A percentile compares a stretch with the other conserved stretches of the same genome.
Evolutionary conservation across 2,113 vertebrate species (phyloP).

Genomic region (Herpailurus yagouaroundi): DNA sequence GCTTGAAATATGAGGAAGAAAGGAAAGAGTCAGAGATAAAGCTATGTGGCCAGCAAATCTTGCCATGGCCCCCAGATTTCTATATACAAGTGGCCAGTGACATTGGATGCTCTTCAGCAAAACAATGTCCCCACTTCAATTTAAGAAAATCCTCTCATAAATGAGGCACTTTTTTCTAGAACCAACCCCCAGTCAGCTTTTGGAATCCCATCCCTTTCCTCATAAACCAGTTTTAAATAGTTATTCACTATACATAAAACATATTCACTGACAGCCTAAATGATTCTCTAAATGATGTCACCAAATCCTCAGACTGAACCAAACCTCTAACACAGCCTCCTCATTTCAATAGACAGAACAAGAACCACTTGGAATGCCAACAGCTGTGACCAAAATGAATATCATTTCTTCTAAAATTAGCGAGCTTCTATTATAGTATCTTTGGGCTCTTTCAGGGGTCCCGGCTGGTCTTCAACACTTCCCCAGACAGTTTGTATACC

Average conservation of each 20-base stretch:
- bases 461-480: neutral
- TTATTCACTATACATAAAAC: slow-evolving; percentile 30
- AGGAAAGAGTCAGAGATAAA: neutral
- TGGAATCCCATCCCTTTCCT: neutral
- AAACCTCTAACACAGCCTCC: neutral
- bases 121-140: neutral
- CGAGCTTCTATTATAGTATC: neutral
- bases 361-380: slow-evolving; percentile 58
- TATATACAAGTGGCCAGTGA: neutral
- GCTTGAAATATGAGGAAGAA: neutral
- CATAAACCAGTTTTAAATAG: neutral
- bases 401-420: slow-evolving; percentile 67
- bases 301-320: slow-evolving; percentile 5
- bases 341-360: neutral
- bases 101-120: neutral
- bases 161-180: slow-evolving; percentile 4
- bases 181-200: neutral
- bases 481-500: neutral
- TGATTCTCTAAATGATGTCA: slow-evolving; percentile 63
- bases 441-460: neutral
- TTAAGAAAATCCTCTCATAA: neutral
- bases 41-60: neutral
- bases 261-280: neutral
- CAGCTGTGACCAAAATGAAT: slow-evolving; percentile 65
- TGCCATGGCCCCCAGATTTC: neutral